Evolutionary conservation across 2,888 invertebrate species (phyloP).

Genomic region (Pristionchus japonicus): DNA sequence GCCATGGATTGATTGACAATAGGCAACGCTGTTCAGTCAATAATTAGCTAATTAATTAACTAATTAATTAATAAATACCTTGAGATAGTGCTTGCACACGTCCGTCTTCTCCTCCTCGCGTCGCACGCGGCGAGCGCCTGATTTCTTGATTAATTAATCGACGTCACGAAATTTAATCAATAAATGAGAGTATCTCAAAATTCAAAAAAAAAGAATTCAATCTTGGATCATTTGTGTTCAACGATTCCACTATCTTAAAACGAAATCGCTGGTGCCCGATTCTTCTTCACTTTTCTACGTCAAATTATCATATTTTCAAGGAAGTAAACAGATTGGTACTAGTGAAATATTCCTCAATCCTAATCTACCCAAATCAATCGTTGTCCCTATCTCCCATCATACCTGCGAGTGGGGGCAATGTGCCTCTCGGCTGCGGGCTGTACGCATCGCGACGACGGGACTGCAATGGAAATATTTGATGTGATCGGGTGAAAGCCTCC

Average conservation of each 20-base stretch:
- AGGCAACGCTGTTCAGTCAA: no score
- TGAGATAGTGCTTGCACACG: slow-evolving; percentile 44
- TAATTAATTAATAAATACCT: background rate
- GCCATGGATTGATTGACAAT: no score
- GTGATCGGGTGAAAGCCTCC: background rate
- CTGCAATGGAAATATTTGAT: background rate
- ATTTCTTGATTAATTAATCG: background rate
- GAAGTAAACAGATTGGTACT: no score
- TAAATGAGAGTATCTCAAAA: background rate
- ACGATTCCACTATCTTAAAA: background rate
- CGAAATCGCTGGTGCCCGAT: no score
- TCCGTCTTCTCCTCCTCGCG: slow-evolving; percentile 44
- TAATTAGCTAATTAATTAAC: no score
- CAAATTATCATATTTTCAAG: background rate
- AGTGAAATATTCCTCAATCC: background rate
- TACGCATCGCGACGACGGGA: slow-evolving; percentile 2
- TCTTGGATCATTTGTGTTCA: background rate
- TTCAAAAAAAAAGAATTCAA: background rate
- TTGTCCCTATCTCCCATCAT: background rate
- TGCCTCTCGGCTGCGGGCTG: slow-evolving; percentile 6
- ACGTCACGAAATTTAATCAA: background rate
- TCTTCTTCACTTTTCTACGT: background rate
- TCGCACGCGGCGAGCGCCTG: slow-evolving; percentile 6
- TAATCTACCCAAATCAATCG: background rate
- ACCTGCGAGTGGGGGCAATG: background rate